Evolutionary conservation across 2,113 vertebrate genomes (phyloP), one percentile per base, ranked within the genome.

Genomic region (Phoxinus phoxinus): DNA sequence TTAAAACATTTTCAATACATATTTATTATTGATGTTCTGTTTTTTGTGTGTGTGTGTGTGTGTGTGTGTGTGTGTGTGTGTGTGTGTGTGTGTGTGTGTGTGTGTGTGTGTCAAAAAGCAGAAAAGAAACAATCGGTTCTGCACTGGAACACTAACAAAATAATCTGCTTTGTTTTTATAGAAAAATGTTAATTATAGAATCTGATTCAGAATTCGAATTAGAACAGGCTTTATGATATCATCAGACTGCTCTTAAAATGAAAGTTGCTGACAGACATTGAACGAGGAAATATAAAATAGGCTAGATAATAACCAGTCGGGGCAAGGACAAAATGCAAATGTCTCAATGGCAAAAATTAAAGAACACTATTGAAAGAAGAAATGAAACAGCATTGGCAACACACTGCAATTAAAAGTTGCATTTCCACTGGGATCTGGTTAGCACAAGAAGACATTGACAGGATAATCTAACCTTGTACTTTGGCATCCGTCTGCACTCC

Each of bases 401-500:
- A 9, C 23, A 0, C 9, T 23, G 7, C 19, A 56, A 21, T 56
- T 56, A 27, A 32, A 15, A 61, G 73, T 76, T 53, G 21, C 3
- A 56, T 48, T 5, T 76, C 23, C 53, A 17, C 13, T 8, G 35
- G 35, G 35, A 58, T 61, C 56, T 59, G 56, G 23, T 13, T 4
- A 41, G 56, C 32, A 61, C 17, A 5, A 44, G 13, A 2, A 19
- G 7, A 58, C 35, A 25, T 7, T 79, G 56, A n/a, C 11, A 35
- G n/a, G 11, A 87, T 25, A 37, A 63, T 71, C 85, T 93, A 89
- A 94, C 95, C 95, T 93, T 90, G 92, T 15, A 91, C 71, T 86
- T 86, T 93, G 81, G 92, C 71, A 83, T 94, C 91, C 80, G 90
- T 94, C 90, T 95, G 93, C 4, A 87, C 90, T 74, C 90, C 67